Conservation (phyloP, 2,113 vertebrate species). For the Oreochromis spilurus region DNA sequence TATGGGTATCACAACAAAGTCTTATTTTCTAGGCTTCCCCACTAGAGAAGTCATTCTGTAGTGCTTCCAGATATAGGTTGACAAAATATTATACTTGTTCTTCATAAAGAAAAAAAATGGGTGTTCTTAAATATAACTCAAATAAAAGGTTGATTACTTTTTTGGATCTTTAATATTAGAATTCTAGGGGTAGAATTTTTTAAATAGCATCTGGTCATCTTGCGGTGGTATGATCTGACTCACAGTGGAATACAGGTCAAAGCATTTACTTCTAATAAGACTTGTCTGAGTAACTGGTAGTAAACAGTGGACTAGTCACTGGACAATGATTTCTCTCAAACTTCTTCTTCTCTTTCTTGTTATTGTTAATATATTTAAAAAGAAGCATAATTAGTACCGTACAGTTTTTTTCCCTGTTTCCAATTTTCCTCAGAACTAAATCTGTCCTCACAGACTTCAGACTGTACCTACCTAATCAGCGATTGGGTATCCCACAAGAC, state of each 20-base stretch:
- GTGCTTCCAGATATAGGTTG: background rate
- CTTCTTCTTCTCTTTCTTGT: background rate
- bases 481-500: conserved; percentile 23
- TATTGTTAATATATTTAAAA: background rate
- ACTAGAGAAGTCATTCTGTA: background rate
- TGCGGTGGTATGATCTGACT: background rate
- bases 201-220: background rate
- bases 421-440: background rate
- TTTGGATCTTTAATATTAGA: background rate
- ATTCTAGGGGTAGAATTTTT: background rate
- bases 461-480: background rate
- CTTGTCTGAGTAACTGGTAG: background rate
- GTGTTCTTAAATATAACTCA: background rate
- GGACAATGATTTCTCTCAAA: background rate
- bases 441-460: background rate
- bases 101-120: background rate
- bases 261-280: background rate
- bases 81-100: background rate
- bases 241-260: background rate
- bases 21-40: background rate
- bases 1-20: background rate
- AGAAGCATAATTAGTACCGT: background rate
- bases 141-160: background rate
- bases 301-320: background rate
- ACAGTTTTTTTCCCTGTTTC: background rate